Percentiles rank a stretch among this genome's conserved stretches.
phyloP scores from a whole-genome alignment of 2,888 invertebrate species.

The Harpagoxenus sublaevis region DNA sequence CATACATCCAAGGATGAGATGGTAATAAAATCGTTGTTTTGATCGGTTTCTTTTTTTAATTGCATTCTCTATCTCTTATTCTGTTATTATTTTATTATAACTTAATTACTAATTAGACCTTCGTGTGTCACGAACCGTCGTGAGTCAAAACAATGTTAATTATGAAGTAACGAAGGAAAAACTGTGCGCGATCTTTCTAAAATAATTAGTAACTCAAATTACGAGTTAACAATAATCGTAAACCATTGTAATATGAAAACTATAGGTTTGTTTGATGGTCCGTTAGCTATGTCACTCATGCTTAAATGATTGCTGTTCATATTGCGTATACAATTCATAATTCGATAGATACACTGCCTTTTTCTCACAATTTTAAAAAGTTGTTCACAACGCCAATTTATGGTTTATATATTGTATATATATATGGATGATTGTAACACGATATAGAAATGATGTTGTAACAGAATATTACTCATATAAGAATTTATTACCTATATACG shows the following conservation, averaged over 20 bases:
- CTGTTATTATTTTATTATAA: background rate
- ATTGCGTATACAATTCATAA: background rate
- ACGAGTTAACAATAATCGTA: background rate
- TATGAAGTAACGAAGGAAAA: background rate
- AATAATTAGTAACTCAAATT: background rate
- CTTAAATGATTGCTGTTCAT: slow-evolving; percentile 1
- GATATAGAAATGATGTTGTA: no score
- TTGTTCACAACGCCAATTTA: background rate
- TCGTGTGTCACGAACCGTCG: background rate
- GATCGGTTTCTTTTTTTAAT: background rate
- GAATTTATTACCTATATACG: background rate
- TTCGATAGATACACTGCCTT: background rate
- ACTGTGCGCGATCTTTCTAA: background rate
- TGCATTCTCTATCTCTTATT: background rate
- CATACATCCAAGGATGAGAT: background rate
- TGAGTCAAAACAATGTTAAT: background rate
- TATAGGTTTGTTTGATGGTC: no score
- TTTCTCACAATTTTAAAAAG: background rate
- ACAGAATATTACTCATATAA: background rate
- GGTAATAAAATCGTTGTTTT: background rate
- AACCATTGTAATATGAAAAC: background rate
- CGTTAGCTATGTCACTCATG: background rate
- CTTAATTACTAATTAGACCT: background rate
- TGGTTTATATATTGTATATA: background rate
- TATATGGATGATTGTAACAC: no score